Base-by-base conservation (phyloP, 2,113 vertebrate genomes). In the Rhadina sibilatrix region DNA sequence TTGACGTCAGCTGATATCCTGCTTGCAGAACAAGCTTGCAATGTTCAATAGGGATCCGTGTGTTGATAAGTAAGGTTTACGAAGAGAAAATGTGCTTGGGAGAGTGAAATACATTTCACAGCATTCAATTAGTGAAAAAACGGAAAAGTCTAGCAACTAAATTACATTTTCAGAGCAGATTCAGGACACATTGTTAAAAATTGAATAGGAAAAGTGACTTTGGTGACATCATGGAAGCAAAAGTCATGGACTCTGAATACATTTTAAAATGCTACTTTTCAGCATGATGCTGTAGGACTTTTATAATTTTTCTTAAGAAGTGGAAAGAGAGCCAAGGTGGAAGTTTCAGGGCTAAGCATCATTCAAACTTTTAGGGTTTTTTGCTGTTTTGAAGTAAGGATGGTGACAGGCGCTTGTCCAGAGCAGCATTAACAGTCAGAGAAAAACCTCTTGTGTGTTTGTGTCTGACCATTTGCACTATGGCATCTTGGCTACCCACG, bases 11-110 rank as follows among this genome's bases (percentile, higher is more conserved):
- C 53, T 89, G 71, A 15, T 83, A 71, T 64, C 80, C 79, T 52
- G 68, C 79, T 87, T 78, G 69, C 85, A 93, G 71, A 93, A 42
- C 85, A 83, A 92, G 63, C 83, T 78, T 81, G 83, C 80, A 88
- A 54, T 31, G 38, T 64, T 83, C 72, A 57, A 0, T 11, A 84
- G 47, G 88, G 69, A 68, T 60, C 31, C 7, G 2, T 59, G 44
- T 56, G 60, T 68, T 87, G 86, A 56, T 86, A 90, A 90, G 25
- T 37, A 33, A 60, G 19, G 54, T 83, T 93, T 71, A 46, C 44
- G 12, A 19, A 23, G 50, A 50, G 78, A 47, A 94, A 53, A 5
- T 18, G 38, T 60, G 69, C 40, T 28, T 56, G 31, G 49, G 47
- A 86, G 46, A 88, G 76, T 47, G 30, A 85, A 92, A 49, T 8